These are phyloP conservation scores for Sebastolobus alascanus DNA, from an alignment of 2,797 vertebrate species.

Conservation along the genomic window DNA sequence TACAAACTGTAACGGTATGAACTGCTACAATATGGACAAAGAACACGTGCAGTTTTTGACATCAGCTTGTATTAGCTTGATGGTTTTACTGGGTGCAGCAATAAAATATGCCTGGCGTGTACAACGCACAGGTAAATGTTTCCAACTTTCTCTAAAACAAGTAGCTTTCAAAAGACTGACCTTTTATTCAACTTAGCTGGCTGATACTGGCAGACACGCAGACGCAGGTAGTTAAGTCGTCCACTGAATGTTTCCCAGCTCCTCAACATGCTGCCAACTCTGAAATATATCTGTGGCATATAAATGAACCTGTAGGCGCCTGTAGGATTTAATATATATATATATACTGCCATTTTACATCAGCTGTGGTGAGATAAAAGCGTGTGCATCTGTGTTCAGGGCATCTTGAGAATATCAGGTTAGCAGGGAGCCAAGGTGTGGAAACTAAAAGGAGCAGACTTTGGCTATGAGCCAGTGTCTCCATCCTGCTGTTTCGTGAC, in stretches of 20 bases:
- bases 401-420: constrained; percentile 58
- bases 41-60: constrained; percentile 18
- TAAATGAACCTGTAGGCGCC: constrained; percentile 19
- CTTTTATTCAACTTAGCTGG: constrained; percentile 33
- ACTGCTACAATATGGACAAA: neutral
- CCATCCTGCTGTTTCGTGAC: constrained; percentile 40
- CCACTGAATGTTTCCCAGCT: constrained; percentile 28
- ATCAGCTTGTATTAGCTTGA: constrained; percentile 37
- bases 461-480: constrained; percentile 33
- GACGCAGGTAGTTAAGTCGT: neutral
- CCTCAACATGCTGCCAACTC: constrained; percentile 19
- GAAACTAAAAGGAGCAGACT: constrained; percentile 41
- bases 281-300: constrained; percentile 21
- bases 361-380: constrained; percentile 33
- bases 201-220: constrained; percentile 2
- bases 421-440: constrained; percentile 38
- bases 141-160: constrained; percentile 23
- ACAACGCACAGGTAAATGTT: constrained; percentile 8
- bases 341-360: constrained; percentile 21
- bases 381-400: constrained; percentile 15
- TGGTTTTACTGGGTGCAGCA: constrained; percentile 33
- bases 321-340: constrained; percentile 8
- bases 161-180: constrained; percentile 30
- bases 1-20: neutral
- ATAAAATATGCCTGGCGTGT: constrained; percentile 39